phyloP scores from a whole-genome alignment of 1,140 invertebrate genomes.

The Chlorops oryzae region DNA sequence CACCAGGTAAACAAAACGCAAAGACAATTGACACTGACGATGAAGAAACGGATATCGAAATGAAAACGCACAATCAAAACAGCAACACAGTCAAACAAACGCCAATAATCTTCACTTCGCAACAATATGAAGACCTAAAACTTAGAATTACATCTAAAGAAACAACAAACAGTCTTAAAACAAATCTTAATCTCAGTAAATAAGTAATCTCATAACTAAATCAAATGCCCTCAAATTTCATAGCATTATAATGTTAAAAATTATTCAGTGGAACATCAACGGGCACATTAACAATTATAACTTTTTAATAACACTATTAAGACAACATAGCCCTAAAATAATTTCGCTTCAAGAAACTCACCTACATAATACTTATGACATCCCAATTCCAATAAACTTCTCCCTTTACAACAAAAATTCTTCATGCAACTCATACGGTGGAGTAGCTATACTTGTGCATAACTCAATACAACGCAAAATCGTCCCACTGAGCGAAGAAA shows the following conservation, averaged over 20 bases:
- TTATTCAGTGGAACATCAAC: constrained; percentile 18
- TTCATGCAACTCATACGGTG: constrained; percentile 3
- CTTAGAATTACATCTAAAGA: constrained; percentile 4
- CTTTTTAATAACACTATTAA: constrained; percentile 14
- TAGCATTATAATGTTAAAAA: constrained; percentile 10
- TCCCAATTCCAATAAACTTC: constrained; percentile 17
- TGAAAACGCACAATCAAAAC: no score
- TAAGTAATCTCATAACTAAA: not conserved
- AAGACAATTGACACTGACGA: no score
- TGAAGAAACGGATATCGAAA: no score
- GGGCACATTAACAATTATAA: constrained; percentile 17
- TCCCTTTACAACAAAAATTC: constrained; percentile 9
- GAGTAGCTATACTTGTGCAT: constrained; percentile 12
- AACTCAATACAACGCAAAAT: constrained; percentile 14
- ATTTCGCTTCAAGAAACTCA: constrained; percentile 17
- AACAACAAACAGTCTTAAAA: constrained; percentile 8
- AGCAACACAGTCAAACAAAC: not conserved
- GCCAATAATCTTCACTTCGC: not conserved
- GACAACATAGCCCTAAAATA: constrained; percentile 14
- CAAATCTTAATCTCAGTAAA: not conserved
- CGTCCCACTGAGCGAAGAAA: no score
- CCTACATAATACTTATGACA: constrained; percentile 4
- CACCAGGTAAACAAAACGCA: no score
- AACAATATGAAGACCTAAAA: not conserved
- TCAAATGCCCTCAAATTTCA: not conserved